Percentiles rank a stretch among this genome's conserved stretches.
Conservation (phyloP, 2,888 invertebrate genomes). For the Dryobota labecula region DNA sequence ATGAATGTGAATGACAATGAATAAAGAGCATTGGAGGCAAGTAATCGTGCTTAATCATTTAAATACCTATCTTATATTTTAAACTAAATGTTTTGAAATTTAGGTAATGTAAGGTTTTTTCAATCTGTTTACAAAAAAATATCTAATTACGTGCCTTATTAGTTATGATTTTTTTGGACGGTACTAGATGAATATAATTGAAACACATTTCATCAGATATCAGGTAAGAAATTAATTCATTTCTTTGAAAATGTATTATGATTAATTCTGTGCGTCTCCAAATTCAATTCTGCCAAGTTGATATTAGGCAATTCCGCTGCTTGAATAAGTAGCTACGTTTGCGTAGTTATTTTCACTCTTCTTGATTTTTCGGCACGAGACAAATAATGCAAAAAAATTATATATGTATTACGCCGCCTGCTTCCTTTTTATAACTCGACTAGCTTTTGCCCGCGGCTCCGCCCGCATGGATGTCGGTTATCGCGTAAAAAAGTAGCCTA, state of each 20-base stretch:
- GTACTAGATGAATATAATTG: background rate
- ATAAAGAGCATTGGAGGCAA: background rate
- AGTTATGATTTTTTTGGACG: background rate
- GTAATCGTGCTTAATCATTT: background rate
- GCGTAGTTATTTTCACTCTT: background rate
- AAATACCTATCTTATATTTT: no score
- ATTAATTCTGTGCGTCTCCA: background rate
- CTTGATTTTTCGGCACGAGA: background rate
- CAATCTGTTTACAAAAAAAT: no score
- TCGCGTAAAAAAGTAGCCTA: no score
- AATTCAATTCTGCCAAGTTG: background rate
- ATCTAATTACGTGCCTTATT: background rate
- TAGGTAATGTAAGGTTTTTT: no score
- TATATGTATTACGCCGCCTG: background rate
- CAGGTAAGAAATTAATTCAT: background rate
- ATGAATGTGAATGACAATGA: background rate
- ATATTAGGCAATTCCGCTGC: background rate
- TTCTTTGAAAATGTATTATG: background rate
- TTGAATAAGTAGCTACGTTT: background rate
- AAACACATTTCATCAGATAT: background rate
- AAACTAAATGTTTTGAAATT: background rate
- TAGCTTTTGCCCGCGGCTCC: no score
- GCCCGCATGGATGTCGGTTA: no score
- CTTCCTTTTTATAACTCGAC: background rate
- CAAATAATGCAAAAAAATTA: background rate